phyloP scores from a whole-genome alignment of 2,888 invertebrate species.

The Lomographa bimaculata region DNA sequence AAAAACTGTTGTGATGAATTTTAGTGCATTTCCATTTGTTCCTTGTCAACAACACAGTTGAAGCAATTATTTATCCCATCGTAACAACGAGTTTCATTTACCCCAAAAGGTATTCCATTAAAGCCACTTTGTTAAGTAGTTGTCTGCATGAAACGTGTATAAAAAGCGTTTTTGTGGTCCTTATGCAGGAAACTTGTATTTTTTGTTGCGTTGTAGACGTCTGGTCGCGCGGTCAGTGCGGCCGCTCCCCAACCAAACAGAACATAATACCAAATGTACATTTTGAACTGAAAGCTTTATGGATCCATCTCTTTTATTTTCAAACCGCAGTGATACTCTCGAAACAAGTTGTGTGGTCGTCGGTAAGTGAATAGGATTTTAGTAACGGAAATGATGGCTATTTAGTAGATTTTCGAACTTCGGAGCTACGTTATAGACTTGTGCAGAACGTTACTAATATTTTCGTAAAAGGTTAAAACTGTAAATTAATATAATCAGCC shows the following conservation, averaged over 20 bases:
- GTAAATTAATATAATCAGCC: no score
- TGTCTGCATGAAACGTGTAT: conserved; percentile 18
- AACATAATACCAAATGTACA: conserved; percentile 43
- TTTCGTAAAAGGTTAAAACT: no score
- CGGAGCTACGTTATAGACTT: no score
- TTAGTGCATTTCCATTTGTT: no score
- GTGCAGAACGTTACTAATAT: no score
- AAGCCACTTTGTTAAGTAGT: conserved; percentile 21
- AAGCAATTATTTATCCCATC: conserved; percentile 1
- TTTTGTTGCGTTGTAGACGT: conserved; percentile 23
- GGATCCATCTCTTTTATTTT: conserved; percentile 30
- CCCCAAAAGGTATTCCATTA: conserved; percentile 20
- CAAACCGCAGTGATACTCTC: conserved; percentile 13
- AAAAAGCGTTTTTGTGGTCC: conserved; percentile 27
- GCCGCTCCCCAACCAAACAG: conserved; percentile 35
- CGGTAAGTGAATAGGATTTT: neutral
- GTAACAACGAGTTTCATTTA: conserved; percentile 6
- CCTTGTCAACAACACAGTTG: no score
- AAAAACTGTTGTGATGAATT: no score
- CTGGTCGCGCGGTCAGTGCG: conserved; percentile 14
- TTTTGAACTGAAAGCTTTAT: conserved; percentile 39
- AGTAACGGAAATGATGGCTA: neutral
- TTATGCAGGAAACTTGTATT: conserved; percentile 26
- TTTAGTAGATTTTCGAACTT: no score
- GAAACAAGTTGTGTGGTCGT: conserved; percentile 4